Evolutionary conservation across 2,888 invertebrate genomes (phyloP), one percentile per base, ranked within the genome.

Genomic region (Eutolmus rufibarbis): DNA sequence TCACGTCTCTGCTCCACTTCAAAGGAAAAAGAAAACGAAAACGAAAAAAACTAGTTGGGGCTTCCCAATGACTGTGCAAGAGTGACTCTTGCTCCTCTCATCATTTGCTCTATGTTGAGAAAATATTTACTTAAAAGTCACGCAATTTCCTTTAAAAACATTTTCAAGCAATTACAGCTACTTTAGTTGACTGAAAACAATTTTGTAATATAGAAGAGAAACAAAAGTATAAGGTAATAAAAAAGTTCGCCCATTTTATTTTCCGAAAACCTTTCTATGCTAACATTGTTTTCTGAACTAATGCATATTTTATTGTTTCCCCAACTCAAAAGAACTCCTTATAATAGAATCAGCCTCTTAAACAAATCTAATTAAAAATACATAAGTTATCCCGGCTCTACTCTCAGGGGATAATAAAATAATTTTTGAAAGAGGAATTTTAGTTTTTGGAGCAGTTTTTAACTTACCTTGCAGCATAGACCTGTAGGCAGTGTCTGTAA

Each of bases 401-500:
- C 16, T 16, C n/a, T 19, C 46, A 16, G 1, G n/a, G 51, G 51
- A n/a, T 51, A n/a, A n/a, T 51, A 51, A n/a, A 51, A 51, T n/a
- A 51, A 51, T 51, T 23, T 66, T 66, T 28, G 5, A 1, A 28
- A 66, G n/a, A 51, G 51, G 14, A 19, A n/a, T 19, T 51, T 66
- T 14, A 66, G 66, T 66, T 66, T 66, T 66, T 23, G 19, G 28
- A 23, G 12, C 23, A 23, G 8, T 28, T 66, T 57, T 28, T n/a
- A 88, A 91, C 92, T 92, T 93, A 97, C 99, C 99, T 97, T 99
- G 99, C 91, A 99, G 94, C 99, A 99, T 99, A 89, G 97, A 98
- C 93, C 99, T 96, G 94, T 99, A 99, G 87, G 99, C 99, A 88
- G 97, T 97, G 93, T 99, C 99, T 90, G 99, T 98, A 93, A 99